phyloP scores from a whole-genome alignment of 2,888 invertebrate species.

The Orchesella flavescens region DNA sequence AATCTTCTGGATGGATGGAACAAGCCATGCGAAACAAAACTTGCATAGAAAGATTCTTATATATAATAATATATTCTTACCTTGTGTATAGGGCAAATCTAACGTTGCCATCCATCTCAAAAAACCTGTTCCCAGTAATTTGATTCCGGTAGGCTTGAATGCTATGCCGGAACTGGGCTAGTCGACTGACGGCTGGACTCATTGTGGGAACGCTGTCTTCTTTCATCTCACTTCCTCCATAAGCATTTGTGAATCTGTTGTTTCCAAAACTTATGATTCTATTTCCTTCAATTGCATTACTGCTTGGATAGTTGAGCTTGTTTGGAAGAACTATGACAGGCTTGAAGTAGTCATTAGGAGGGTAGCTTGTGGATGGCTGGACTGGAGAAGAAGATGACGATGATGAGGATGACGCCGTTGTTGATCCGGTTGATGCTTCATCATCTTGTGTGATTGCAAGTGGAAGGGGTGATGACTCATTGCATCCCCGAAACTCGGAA shows the following conservation, averaged over 20 bases:
- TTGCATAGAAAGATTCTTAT: too few species aligned
- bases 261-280: slow-evolving; percentile 14
- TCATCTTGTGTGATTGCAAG: neutral
- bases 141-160: slow-evolving; percentile 19
- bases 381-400: neutral
- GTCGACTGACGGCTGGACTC: neutral
- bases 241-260: slow-evolving; percentile 16
- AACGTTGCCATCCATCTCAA: slow-evolving; percentile 21
- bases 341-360: neutral
- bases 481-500: slow-evolving; percentile 38
- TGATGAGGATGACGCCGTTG: neutral
- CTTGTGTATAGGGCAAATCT: slow-evolving; percentile 26
- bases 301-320: neutral
- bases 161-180: slow-evolving; percentile 31
- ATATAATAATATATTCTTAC: too few species aligned
- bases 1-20: too few species aligned
- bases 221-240: slow-evolving; percentile 4
- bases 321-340: slow-evolving; percentile 29
- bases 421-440: neutral
- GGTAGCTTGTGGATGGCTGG: neutral
- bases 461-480: neutral
- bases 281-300: neutral
- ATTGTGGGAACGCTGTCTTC: slow-evolving; percentile 8
- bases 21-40: too few species aligned
- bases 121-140: slow-evolving; percentile 43